Evolutionary conservation across 1,140 invertebrate species (phyloP).

Genomic region (Tribolium castaneum): DNA sequence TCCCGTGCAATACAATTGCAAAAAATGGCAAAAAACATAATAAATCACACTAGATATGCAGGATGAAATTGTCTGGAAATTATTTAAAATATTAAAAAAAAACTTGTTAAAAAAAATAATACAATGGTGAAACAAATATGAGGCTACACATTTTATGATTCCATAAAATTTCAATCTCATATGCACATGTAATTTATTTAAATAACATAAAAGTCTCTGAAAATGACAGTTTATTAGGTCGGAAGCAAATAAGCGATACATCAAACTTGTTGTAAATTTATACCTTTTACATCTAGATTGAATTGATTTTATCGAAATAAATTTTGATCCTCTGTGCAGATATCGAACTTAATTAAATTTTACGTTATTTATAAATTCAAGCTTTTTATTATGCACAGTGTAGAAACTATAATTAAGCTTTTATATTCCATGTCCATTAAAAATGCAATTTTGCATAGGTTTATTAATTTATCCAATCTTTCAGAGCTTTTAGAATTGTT

Average conservation of each 20-base stretch:
- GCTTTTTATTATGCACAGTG: neutral
- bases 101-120: too few relatives aligned
- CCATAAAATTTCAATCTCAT: neutral
- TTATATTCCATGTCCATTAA: neutral
- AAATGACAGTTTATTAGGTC: neutral
- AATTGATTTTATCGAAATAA: neutral
- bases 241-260: neutral
- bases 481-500: too few relatives aligned
- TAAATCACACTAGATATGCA: too few relatives aligned
- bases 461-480: too few relatives aligned
- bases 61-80: too few relatives aligned
- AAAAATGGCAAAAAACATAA: too few relatives aligned
- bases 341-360: neutral
- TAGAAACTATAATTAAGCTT: neutral
- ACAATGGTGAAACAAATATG: neutral
- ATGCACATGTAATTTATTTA: neutral
- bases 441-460: too few relatives aligned
- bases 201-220: neutral
- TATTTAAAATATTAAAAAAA: too few relatives aligned
- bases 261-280: neutral
- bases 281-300: neutral
- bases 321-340: neutral
- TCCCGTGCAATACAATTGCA: neutral
- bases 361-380: neutral
- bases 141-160: neutral